Conservation (phyloP, 2,113 vertebrate species). For the Onychostruthus taczanowskii region DNA sequence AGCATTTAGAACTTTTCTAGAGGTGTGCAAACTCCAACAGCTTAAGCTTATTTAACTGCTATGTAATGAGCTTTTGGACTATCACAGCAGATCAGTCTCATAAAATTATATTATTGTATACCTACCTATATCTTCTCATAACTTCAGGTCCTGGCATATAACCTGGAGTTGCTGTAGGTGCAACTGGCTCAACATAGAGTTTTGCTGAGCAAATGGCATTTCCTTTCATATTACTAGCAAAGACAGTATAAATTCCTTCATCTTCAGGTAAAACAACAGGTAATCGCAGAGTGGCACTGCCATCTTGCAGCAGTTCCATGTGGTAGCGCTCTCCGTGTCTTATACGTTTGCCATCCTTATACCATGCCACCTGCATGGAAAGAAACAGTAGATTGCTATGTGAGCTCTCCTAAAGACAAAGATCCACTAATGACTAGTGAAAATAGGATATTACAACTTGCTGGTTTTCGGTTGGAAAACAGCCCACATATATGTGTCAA, state of each 20-base stretch:
- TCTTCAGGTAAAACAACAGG: conserved; percentile 91
- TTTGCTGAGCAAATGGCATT: conserved; percentile 96
- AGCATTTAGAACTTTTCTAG: not conserved
- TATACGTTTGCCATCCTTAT: conserved; percentile 95
- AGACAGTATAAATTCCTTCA: conserved; percentile 95
- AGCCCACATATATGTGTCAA: not conserved
- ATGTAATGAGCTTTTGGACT: not conserved
- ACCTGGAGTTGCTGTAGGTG: conserved; percentile 78
- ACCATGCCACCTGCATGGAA: conserved; percentile 88
- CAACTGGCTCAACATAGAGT: conserved; percentile 89
- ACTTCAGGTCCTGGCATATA: conserved; percentile 89
- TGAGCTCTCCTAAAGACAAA: not conserved
- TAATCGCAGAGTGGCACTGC: conserved; percentile 88
- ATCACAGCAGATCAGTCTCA: not conserved
- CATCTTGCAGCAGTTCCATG: conserved; percentile 90
- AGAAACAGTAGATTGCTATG: not conserved
- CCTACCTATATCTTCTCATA: conserved; percentile 88
- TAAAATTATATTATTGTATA: not conserved
- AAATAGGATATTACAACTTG: not conserved
- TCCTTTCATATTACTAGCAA: conserved; percentile 90
- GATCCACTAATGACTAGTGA: not conserved
- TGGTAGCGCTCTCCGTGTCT: conserved; percentile 83
- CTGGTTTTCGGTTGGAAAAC: not conserved
- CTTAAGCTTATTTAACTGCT: not conserved
- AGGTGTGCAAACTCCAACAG: not conserved